Base-by-base conservation (phyloP, 37 sponge, comb jelly and placozoan species). In the Beroe ovata region DNA sequence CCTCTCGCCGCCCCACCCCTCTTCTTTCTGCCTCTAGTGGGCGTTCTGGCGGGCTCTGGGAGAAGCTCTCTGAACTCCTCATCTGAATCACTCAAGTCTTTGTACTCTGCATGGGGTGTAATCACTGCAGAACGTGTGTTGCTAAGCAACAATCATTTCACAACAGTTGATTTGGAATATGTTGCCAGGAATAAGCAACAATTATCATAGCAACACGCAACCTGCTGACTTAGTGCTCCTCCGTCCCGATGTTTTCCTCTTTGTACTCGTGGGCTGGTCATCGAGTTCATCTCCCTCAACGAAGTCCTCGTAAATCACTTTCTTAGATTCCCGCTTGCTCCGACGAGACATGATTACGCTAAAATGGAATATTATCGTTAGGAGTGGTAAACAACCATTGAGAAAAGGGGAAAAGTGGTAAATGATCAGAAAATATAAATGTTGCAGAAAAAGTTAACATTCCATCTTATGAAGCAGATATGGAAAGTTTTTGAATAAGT, bases 261-360 rank as follows among this genome's bases (percentile, higher is more conserved):
- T 26, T 8, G 18, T 18, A 6, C 69, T 29, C 8, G 63, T 4
- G 36, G 69, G 69, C 33, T 66, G 38, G 8, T 77, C 84, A 14
- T 69, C 71, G 14, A 77, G 23, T 25, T 77, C 84, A 35, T 77
- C 84, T 32, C 21, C 35, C n/a, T 77, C 84, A 1, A 77, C 84
- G 28, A 77, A 77, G 54, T 42, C 84, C 84, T 77, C 84, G 29
- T 77, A 42, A 20, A 77, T 35, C 8, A 77, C 84, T 42, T 77
- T 77, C 84, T 42, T 39, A 2, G 54, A 16, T 23, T 77, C 84
- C 3, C 84, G 41, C 25, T 30, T 36, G 33, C 84, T 77, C 0
- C 84, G 84, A 2, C 84, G 41, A 22, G 84, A 77, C 84, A 77
- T 77, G 3, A 37, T 37, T 66, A 14, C 32, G 21, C 16, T 58